A percentile compares a stretch with the other conserved stretches of the same genome.
phyloP scores from a whole-genome alignment of 1,140 invertebrate genomes.

The Drosophila virilis region DNA sequence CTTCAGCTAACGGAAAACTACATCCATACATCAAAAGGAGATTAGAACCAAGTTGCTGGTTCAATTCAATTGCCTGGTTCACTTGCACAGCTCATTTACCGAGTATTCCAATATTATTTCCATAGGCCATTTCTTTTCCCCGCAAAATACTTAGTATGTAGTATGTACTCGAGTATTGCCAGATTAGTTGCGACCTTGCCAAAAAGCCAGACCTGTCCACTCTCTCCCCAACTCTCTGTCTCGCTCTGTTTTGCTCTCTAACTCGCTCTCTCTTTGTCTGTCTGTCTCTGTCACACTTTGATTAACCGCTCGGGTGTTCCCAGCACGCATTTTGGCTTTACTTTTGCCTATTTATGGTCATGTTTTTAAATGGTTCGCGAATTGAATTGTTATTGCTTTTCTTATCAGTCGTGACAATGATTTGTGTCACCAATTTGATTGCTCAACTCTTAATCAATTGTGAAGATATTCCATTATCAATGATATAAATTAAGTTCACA shows the following conservation, averaged over 20 bases:
- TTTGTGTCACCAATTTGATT: slow-evolving; percentile 32
- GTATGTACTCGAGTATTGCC: not conserved
- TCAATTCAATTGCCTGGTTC: no score
- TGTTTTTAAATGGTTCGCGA: slow-evolving; percentile 53
- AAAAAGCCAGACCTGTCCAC: not conserved
- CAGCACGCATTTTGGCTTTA: slow-evolving; percentile 35
- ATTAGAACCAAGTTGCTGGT: no score
- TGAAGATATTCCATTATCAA: slow-evolving; percentile 12
- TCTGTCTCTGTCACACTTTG: slow-evolving; percentile 5
- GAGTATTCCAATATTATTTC: not conserved
- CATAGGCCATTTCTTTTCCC: not conserved
- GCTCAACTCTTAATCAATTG: slow-evolving; percentile 17
- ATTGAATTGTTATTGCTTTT: slow-evolving; percentile 32
- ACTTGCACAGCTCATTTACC: not conserved
- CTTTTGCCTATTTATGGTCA: slow-evolving; percentile 77
- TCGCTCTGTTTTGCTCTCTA: not conserved
- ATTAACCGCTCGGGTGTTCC: slow-evolving; percentile 30
- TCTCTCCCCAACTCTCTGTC: not conserved
- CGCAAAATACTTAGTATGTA: not conserved
- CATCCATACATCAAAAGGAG: no score
- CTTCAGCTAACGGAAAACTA: no score
- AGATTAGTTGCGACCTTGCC: slow-evolving; percentile 68
- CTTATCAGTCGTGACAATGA: slow-evolving; percentile 49
- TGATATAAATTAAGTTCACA: slow-evolving; percentile 9
- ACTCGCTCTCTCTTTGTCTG: not conserved